Evolutionary conservation across 2,797 vertebrate genomes (phyloP).

Genomic region (Tokudaia tokunoshimensis): DNA sequence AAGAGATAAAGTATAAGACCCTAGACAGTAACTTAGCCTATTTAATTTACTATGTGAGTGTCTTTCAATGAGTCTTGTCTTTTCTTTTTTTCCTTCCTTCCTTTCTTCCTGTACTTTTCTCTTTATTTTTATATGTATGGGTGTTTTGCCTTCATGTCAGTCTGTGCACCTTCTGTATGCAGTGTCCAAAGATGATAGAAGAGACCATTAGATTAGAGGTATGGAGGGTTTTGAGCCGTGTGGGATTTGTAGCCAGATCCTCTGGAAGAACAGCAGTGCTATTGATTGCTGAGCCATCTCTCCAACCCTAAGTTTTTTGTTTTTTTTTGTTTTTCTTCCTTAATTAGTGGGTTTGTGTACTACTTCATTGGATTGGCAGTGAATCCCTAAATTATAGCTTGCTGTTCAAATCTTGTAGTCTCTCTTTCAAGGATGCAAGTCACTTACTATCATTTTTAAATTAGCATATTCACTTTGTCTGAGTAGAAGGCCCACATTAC

Average conservation of each 20-base stretch:
- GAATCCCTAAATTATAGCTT: neutral
- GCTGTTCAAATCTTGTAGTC: constrained; percentile 52
- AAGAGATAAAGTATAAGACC: neutral
- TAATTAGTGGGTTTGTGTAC: constrained; percentile 15
- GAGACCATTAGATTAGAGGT: neutral
- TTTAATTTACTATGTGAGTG: neutral
- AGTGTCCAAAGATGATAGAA: neutral
- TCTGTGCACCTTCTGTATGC: neutral
- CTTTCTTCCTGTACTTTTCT: neutral
- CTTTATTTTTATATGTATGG: neutral
- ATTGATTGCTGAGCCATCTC: neutral
- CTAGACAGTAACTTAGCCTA: neutral
- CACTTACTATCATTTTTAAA: neutral
- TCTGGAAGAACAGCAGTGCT: neutral
- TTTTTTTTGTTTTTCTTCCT: neutral
- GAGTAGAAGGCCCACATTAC: neutral
- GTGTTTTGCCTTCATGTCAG: neutral
- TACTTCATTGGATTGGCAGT: constrained; percentile 32
- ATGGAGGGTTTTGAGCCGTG: neutral
- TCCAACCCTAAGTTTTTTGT: neutral
- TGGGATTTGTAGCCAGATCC: too few species aligned
- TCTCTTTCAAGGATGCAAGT: neutral
- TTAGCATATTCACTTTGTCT: neutral
- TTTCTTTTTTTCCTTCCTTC: neutral
- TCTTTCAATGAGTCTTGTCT: neutral